Conservation (phyloP, 2,113 vertebrate genomes). For the Xenopus borealis region DNA sequence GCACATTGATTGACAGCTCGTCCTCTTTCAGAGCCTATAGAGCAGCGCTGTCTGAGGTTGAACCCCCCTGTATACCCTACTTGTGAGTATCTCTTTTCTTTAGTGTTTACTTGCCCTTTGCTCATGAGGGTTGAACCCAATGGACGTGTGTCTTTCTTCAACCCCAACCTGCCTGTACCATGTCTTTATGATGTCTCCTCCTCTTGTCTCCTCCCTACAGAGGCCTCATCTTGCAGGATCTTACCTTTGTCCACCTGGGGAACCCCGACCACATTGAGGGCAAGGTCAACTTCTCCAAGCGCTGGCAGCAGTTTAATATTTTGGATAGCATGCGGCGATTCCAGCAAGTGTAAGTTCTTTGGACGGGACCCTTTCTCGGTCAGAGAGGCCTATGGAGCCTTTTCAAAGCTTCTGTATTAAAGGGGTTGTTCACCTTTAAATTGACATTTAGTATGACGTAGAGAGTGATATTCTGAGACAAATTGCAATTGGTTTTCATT, state of each 20-base stretch:
- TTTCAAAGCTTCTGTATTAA: not conserved
- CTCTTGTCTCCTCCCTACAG: conserved; percentile 55
- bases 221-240: conserved; percentile 93
- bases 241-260: conserved; percentile 96
- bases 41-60: conserved; percentile 91
- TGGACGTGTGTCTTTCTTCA: too few species aligned
- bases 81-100: conserved; percentile 73
- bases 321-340: conserved; percentile 98
- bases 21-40: conserved; percentile 96
- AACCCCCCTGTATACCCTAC: conserved; percentile 95
- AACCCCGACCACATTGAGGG: conserved; percentile 94
- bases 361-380: not conserved
- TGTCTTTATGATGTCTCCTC: too few species aligned
- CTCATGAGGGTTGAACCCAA: too few species aligned
- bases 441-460: too few species aligned
- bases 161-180: too few species aligned
- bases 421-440: too few species aligned
- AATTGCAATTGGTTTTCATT: too few species aligned
- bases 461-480: too few species aligned
- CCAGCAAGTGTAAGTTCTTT: conserved; percentile 89
- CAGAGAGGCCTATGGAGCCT: too few species aligned
- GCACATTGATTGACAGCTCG: conserved; percentile 95
- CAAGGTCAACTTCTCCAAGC: conserved; percentile 98
- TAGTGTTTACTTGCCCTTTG: too few species aligned
- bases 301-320: conserved; percentile 99